phyloP scores from a whole-genome alignment of 2,797 vertebrate genomes.

The Amniataba percoides region DNA sequence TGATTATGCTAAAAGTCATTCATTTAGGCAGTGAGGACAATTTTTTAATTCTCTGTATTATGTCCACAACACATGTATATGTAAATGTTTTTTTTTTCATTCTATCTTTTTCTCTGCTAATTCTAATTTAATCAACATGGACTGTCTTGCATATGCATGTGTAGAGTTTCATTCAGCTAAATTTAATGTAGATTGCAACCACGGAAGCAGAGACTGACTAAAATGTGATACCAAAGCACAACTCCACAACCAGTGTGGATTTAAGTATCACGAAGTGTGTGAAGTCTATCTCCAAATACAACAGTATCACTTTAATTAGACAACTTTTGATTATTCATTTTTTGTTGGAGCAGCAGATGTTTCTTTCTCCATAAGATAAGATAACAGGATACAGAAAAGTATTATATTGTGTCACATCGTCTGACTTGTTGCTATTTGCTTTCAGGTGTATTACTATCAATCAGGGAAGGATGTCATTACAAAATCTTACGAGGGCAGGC shows the following conservation, averaged over 20 bases:
- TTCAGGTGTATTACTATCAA: slow-evolving; percentile 80
- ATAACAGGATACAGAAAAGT: background rate
- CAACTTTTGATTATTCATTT: background rate
- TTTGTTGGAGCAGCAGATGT: background rate
- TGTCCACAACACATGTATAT: background rate
- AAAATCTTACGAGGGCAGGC: slow-evolving; percentile 72
- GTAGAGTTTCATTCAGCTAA: too few relatives aligned
- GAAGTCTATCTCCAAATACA: background rate
- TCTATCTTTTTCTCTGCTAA: background rate
- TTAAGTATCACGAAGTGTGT: background rate
- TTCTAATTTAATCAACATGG: background rate
- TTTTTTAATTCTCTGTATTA: background rate
- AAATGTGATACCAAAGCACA: background rate
- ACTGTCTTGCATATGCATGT: background rate
- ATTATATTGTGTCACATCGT: background rate
- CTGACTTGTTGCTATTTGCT: slow-evolving; percentile 16
- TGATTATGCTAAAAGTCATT: background rate
- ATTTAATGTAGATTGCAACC: background rate
- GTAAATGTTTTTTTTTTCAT: too few relatives aligned
- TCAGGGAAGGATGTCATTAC: slow-evolving; percentile 45
- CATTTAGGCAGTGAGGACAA: background rate
- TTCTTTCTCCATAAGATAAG: background rate
- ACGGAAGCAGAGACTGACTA: background rate
- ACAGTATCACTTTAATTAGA: background rate
- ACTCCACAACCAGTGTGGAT: background rate